These are phyloP conservation scores for Acanthis flammea DNA, from an alignment of 2,797 vertebrate genomes.

Conservation along the genomic window DNA sequence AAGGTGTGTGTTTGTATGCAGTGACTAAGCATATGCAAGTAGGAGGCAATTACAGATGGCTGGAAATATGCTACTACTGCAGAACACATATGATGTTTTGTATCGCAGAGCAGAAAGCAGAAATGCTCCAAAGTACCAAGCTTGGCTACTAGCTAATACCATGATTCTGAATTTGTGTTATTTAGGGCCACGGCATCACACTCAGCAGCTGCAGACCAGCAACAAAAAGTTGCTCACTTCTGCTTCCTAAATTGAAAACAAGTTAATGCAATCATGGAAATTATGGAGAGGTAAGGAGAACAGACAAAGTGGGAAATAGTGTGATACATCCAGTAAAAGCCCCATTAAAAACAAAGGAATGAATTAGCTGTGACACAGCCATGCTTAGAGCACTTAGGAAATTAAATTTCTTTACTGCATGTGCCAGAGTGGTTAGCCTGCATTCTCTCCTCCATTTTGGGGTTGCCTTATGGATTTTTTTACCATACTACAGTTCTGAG, in stretches of 20 bases:
- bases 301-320: background rate
- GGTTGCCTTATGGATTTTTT: background rate
- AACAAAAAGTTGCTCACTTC: slow-evolving; percentile 3
- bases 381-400: background rate
- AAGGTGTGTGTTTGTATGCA: slow-evolving; percentile 68
- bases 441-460: background rate
- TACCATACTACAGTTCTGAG: background rate
- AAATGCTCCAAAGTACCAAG: slow-evolving; percentile 12
- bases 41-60: slow-evolving; percentile 72
- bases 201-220: background rate
- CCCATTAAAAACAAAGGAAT: background rate
- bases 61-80: slow-evolving; percentile 70
- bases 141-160: background rate
- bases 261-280: background rate
- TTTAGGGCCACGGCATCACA: background rate
- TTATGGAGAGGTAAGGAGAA: background rate
- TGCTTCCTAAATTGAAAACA: background rate
- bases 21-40: slow-evolving; percentile 68
- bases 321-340: background rate
- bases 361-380: background rate
- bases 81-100: slow-evolving; percentile 71
- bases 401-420: background rate
- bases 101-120: slow-evolving; percentile 50
- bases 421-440: background rate
- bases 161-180: background rate